Percentiles rank a stretch among this genome's conserved stretches.
Evolutionary conservation across 2,113 vertebrate genomes (phyloP).

Genomic region (Eleginops maclovinus): DNA sequence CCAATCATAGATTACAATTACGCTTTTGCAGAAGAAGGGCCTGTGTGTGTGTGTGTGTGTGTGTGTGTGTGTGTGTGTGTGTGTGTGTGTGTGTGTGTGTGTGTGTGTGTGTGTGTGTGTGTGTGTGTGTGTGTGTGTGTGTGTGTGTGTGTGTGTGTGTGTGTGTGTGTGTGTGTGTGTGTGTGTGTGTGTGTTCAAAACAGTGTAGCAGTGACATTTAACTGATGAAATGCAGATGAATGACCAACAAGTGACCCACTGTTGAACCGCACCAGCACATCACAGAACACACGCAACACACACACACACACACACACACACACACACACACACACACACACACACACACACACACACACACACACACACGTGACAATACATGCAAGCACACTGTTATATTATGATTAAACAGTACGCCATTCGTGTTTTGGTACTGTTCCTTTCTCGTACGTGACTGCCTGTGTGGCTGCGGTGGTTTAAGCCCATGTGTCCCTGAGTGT

Average conservation of each 20-base stretch:
- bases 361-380: constrained; percentile 31
- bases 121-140: constrained; percentile 15
- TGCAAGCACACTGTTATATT: constrained; percentile 16
- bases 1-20: constrained; percentile 50
- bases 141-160: constrained; percentile 6
- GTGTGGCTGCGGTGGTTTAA: constrained; percentile 47
- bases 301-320: constrained; percentile 14
- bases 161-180: constrained; percentile 1
- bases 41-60: neutral
- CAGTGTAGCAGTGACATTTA: constrained; percentile 66
- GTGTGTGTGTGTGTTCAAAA: neutral
- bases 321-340: constrained; percentile 28
- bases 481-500: constrained; percentile 15
- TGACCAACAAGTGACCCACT: constrained; percentile 70
- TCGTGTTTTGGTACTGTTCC: constrained; percentile 3
- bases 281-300: constrained; percentile 15
- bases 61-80: neutral
- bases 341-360: constrained; percentile 25
- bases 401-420: neutral
- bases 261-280: constrained; percentile 49
- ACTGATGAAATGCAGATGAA: constrained; percentile 71
- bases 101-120: neutral
- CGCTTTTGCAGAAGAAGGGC: constrained; percentile 9
- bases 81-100: constrained; percentile 4
- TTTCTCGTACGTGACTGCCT: neutral